Evolutionary conservation across 2,113 vertebrate species (phyloP).

Genomic region (Oceanodroma tethys): DNA sequence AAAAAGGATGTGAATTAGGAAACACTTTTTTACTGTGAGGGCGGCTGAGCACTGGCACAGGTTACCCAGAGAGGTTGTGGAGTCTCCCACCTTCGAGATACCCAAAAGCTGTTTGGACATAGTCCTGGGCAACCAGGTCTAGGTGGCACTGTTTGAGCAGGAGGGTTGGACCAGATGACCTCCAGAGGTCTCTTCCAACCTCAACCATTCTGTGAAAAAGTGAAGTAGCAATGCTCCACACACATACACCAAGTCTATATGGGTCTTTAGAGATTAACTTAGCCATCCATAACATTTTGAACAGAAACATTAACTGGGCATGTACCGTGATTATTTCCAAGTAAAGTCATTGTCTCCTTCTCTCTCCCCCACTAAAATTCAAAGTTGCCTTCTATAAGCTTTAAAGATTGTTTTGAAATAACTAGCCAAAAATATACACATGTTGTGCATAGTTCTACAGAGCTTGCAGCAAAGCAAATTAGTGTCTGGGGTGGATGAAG

Average conservation of each 20-base stretch:
- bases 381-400: neutral
- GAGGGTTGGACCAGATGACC: neutral
- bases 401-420: conserved; percentile 29
- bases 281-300: neutral
- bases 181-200: neutral
- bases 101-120: neutral
- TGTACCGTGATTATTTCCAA: neutral
- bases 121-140: neutral
- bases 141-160: neutral
- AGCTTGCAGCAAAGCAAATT: conserved; percentile 1
- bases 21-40: neutral
- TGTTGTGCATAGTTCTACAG: neutral
- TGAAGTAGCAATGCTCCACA: neutral
- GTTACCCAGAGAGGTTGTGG: neutral
- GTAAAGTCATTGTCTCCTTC: neutral
- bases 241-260: neutral
- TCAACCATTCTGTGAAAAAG: neutral
- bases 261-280: neutral
- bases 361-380: neutral
- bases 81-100: neutral
- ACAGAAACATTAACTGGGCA: neutral
- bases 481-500: neutral
- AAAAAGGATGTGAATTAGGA: neutral
- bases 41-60: neutral
- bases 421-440: neutral